These are phyloP conservation scores for Noctua fimbriata DNA, from an alignment of 2,888 invertebrate species.

Conservation along the genomic window DNA sequence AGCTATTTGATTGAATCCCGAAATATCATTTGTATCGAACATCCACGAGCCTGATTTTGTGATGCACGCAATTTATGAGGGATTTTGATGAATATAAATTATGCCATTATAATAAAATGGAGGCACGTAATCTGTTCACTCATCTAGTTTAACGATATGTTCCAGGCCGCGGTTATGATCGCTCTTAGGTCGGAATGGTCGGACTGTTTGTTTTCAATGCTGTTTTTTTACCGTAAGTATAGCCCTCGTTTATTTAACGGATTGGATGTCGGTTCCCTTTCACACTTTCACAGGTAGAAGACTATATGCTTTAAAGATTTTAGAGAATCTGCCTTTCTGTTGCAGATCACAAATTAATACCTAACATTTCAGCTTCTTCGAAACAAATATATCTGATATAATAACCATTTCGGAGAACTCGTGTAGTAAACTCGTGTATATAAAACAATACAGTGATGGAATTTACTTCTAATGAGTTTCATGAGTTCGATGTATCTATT, in stretches of 20 bases:
- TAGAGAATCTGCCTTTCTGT: background rate
- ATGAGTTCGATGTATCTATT: background rate
- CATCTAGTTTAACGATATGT: slow-evolving; percentile 72
- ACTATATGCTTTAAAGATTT: background rate
- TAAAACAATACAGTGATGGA: background rate
- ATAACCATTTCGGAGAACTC: slow-evolving; percentile 13
- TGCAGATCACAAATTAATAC: background rate
- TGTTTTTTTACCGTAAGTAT: slow-evolving; percentile 2
- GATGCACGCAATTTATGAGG: slow-evolving; percentile 67
- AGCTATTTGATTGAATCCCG: slow-evolving; percentile 57
- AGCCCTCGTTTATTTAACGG: background rate
- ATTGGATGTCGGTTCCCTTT: background rate
- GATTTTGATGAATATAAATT: slow-evolving; percentile 77
- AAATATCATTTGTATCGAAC: slow-evolving; percentile 55
- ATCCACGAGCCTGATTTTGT: slow-evolving; percentile 45
- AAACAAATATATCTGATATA: slow-evolving; percentile 7
- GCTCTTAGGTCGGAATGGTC: slow-evolving; percentile 29
- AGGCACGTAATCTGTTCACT: slow-evolving; percentile 69
- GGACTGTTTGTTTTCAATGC: slow-evolving; percentile 44
- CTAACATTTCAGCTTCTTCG: background rate
- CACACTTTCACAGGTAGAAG: background rate
- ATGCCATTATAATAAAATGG: slow-evolving; percentile 62
- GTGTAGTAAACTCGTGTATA: background rate
- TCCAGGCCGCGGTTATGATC: slow-evolving; percentile 52
- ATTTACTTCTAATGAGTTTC: slow-evolving; percentile 18